A percentile compares a stretch with the other conserved stretches of the same genome.
Conservation (phyloP, 2,113 vertebrate genomes). For the Callopanchax toddi region DNA sequence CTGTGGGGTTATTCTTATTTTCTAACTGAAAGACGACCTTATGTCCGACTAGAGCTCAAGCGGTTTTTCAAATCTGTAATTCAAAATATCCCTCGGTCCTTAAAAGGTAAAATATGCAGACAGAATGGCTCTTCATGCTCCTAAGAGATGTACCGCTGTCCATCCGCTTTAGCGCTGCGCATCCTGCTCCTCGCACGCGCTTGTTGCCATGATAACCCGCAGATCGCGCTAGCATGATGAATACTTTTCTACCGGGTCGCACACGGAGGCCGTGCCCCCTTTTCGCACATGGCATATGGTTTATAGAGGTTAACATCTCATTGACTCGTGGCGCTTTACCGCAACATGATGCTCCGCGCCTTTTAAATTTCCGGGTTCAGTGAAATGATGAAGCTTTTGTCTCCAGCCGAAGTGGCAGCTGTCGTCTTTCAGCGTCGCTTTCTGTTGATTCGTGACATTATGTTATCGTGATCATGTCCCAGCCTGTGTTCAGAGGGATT, state of each 20-base stretch:
- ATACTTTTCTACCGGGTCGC: neutral
- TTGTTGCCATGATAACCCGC: slow-evolving; percentile 16
- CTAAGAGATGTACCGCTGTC: slow-evolving; percentile 10
- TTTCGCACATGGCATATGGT: slow-evolving; percentile 57
- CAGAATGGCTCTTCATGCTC: slow-evolving; percentile 6
- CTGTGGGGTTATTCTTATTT: slow-evolving; percentile 24
- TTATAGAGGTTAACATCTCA: slow-evolving; percentile 14
- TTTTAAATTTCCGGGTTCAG: slow-evolving; percentile 66
- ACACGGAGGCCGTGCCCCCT: slow-evolving; percentile 9
- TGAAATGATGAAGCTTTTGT: slow-evolving; percentile 47
- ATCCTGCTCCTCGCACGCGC: slow-evolving; percentile 16
- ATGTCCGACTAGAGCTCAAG: slow-evolving; percentile 9
- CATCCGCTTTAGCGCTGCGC: slow-evolving; percentile 43
- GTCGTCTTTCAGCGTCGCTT: neutral
- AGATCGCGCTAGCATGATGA: slow-evolving; percentile 6
- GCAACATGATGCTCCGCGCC: slow-evolving; percentile 71
- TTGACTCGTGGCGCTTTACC: slow-evolving; percentile 29
- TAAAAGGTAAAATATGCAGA: slow-evolving; percentile 16
- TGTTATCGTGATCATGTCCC: neutral
- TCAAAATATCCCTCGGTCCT: neutral
- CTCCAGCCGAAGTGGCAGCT: neutral
- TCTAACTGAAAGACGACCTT: slow-evolving; percentile 42
- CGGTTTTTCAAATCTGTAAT: neutral
- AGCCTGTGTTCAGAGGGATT: neutral
- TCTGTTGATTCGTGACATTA: neutral